phyloP scores from a whole-genome alignment of 2,888 invertebrate genomes.

The Acanthosoma haemorrhoidale region DNA sequence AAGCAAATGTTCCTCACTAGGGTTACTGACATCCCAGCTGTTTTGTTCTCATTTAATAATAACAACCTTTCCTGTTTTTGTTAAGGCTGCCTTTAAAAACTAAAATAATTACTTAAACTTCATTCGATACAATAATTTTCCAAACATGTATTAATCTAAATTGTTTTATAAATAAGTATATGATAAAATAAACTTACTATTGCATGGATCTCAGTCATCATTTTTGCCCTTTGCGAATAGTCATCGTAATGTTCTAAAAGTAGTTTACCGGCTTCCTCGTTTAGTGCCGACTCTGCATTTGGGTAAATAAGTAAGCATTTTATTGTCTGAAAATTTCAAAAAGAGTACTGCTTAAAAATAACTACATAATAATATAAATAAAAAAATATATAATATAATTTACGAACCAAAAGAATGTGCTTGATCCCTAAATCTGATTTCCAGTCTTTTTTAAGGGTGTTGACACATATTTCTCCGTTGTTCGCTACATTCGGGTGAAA shows the following conservation, averaged over 20 bases:
- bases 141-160: too few relatives aligned
- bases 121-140: too few relatives aligned
- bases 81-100: too few relatives aligned
- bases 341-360: background rate
- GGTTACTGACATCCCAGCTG: too few relatives aligned
- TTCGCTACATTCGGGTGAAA: conserved; percentile 94
- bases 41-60: too few relatives aligned
- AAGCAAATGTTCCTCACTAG: too few relatives aligned
- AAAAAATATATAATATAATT: background rate
- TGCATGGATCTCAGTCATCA: conserved; percentile 90
- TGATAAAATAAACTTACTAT: conserved; percentile 50
- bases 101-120: too few relatives aligned
- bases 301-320: conserved; percentile 94
- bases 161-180: too few relatives aligned
- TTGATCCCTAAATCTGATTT: conserved; percentile 90
- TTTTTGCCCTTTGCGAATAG: conserved; percentile 80
- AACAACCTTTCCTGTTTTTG: too few relatives aligned
- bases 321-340: conserved; percentile 59
- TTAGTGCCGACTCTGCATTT: conserved; percentile 93
- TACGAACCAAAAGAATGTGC: conserved; percentile 78
- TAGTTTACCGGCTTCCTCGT: conserved; percentile 93
- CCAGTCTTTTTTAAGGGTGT: conserved; percentile 95
- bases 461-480: conserved; percentile 94
- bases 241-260: conserved; percentile 88
- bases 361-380: background rate